Percentiles rank a stretch among this genome's conserved stretches.
Conservation (phyloP, 2,888 invertebrate genomes). For the Luperina nickerlii region DNA sequence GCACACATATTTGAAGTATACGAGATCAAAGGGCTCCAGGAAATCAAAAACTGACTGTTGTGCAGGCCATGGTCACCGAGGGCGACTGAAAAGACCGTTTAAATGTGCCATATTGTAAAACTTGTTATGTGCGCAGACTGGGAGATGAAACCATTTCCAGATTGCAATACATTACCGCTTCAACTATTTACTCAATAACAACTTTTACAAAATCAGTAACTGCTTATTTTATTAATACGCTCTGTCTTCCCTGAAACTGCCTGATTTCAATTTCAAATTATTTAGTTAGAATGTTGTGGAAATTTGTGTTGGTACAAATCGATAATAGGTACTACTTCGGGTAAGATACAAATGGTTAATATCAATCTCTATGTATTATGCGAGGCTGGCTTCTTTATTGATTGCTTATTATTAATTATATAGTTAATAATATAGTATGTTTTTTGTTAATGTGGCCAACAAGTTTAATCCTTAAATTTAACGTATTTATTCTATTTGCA, state of each 20-base stretch:
- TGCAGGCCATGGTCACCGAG: constrained; percentile 83
- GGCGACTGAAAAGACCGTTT: constrained; percentile 73
- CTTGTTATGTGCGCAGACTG: constrained; percentile 22
- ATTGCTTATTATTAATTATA: constrained; percentile 35
- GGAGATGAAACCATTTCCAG: constrained; percentile 7
- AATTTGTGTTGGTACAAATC: constrained; percentile 3
- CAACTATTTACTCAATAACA: constrained; percentile 25
- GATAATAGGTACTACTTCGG: constrained; percentile 14
- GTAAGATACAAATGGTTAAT: constrained; percentile 42
- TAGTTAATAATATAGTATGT: neutral
- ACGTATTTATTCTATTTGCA: constrained; percentile 34
- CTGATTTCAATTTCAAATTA: neutral
- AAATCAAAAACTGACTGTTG: constrained; percentile 75
- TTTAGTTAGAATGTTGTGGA: neutral
- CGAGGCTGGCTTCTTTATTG: constrained; percentile 47
- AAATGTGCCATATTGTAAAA: constrained; percentile 71
- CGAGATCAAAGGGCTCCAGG: constrained; percentile 71
- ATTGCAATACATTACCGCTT: constrained; percentile 1
- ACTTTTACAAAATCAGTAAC: constrained; percentile 1
- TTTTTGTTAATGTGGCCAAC: neutral
- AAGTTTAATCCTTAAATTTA: neutral
- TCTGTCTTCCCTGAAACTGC: neutral
- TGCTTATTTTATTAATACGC: constrained; percentile 31
- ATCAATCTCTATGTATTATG: neutral
- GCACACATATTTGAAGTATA: constrained; percentile 74